phyloP scores from a whole-genome alignment of 2,888 invertebrate genomes.

The Busseola fusca region DNA sequence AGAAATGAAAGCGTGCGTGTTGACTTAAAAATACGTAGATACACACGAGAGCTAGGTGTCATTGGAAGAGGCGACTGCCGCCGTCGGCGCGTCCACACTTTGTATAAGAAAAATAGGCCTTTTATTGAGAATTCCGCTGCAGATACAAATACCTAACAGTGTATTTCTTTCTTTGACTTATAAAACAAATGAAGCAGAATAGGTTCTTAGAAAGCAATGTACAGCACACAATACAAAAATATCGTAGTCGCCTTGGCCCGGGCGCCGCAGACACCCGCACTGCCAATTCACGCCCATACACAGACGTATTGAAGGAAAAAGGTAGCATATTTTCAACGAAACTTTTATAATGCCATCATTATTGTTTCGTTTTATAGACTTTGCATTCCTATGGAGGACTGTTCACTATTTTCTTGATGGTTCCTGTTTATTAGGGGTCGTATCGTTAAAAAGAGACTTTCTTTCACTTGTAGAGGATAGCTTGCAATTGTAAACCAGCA shows the following conservation, averaged over 20 bases:
- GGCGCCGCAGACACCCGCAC: conserved; percentile 48
- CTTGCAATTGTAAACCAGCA: no score
- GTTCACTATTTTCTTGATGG: neutral
- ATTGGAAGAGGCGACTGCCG: no score
- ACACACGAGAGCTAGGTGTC: no score
- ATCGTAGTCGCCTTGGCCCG: neutral
- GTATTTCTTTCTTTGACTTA: no score
- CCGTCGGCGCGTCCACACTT: no score
- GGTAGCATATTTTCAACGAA: conserved; percentile 51
- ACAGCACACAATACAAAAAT: conserved; percentile 18
- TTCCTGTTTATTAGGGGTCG: neutral
- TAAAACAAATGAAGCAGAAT: conserved; percentile 11
- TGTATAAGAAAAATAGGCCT: neutral
- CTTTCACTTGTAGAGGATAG: neutral
- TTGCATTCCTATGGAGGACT: no score
- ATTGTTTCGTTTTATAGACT: conserved; percentile 11
- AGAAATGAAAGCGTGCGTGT: neutral
- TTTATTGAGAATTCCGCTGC: neutral
- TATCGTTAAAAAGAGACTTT: neutral
- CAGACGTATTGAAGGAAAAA: conserved; percentile 66
- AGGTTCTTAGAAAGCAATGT: conserved; percentile 40
- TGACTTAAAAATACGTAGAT: neutral
- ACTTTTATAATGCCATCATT: conserved; percentile 30
- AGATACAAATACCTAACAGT: neutral
- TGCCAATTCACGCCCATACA: conserved; percentile 72